Conservation (phyloP, 1,140 invertebrate genomes). For the Plutomurus gul region DNA sequence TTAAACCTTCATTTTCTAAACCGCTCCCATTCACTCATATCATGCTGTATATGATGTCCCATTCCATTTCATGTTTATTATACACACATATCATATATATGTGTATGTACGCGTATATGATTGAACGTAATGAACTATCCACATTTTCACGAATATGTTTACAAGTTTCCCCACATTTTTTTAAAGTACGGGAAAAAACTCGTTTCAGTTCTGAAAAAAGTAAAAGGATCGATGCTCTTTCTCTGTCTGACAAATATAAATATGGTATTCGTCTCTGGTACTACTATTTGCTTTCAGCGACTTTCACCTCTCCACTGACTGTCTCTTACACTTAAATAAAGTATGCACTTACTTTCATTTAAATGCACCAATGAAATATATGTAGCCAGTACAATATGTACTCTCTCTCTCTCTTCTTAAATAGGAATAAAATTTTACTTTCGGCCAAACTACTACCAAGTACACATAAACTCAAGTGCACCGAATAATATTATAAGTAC, state of each 20-base stretch:
- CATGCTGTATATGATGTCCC: background rate
- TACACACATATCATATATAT: background rate
- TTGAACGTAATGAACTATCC: background rate
- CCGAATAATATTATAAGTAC: too few species aligned
- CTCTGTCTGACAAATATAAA: slow-evolving; percentile 2
- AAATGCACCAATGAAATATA: too few species aligned
- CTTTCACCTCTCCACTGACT: slow-evolving; percentile 28
- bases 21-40: slow-evolving; percentile 12
- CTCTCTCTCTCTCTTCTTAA: too few species aligned
- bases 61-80: slow-evolving; percentile 19
- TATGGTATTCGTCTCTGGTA: background rate
- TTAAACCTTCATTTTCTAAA: slow-evolving; percentile 23
- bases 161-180: background rate
- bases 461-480: too few species aligned
- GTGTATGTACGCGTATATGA: background rate
- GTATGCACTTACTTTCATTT: too few species aligned
- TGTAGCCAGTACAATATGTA: too few species aligned
- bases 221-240: background rate
- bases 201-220: background rate
- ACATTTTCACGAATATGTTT: background rate
- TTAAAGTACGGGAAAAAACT: background rate
- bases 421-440: too few species aligned
- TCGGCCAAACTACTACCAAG: too few species aligned
- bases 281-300: background rate
- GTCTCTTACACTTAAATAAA: too few species aligned